Base-by-base conservation (phyloP, 2,888 invertebrate genomes). In the Cephus pygmeus region DNA sequence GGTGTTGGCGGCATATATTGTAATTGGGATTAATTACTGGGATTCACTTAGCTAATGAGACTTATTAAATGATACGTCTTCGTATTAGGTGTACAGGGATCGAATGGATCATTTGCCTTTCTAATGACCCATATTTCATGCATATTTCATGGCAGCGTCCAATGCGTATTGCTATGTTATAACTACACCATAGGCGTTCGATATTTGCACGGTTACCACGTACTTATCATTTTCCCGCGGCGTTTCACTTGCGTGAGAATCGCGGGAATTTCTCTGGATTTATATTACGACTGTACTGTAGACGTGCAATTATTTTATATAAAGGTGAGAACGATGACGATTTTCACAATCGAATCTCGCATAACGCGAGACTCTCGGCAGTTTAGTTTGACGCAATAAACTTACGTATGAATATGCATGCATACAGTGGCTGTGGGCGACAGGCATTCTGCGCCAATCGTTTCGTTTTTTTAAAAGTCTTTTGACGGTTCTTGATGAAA, bases 121-220 rank as follows among this genome's bases (percentile, higher is more conserved):
- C 78, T 80, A 79, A 81, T 80, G 77, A 78, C 73, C 76, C 76
- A 73, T 76, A 82, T 83, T 81, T 75, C 81, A 80, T 83, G 79
- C 80, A 85, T 84, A 75, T 82, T 81, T 82, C 82, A 81, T 79
- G 76, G 35, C 36, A 12, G 31, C 74, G 74, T 34, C 23, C 35
- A 34, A n/a, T 30, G 30, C 15, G 12, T 12, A 71, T 71, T 30
- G 71, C 11, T 15, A 15, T 34, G 12, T 23, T 31, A 30, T 11
- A 71, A 56, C 9, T 56, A 9, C 56, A 56, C 56, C 73, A 76
- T 77, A 73, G 77, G 76, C 77, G 79, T 77, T 79, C 77, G 75
- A 79, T 77, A 76, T 77, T 76, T 79, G 73, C 76, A 76, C 76
- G 30, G 23, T 73, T 73, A 75, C 12, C 34, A 73, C 56, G 56